A percentile compares a stretch with the other conserved stretches of the same genome.
These are phyloP conservation scores for Drosophila hamatofila DNA, from an alignment of 2,888 invertebrate species.

Conservation along the genomic window DNA sequence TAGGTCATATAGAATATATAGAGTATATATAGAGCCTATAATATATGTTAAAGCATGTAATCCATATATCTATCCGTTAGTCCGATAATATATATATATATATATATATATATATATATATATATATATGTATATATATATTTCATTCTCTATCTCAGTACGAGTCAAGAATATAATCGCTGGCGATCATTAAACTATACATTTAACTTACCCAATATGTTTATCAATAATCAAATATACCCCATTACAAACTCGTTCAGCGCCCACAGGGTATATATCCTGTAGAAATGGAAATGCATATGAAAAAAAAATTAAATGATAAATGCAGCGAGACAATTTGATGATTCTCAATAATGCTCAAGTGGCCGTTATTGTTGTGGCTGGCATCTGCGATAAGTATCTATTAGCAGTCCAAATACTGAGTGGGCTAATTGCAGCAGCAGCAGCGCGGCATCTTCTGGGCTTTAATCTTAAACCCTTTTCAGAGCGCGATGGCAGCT, in stretches of 20 bases:
- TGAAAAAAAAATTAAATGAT: slow-evolving; percentile 54
- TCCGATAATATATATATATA: too few relatives aligned
- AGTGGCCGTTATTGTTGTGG: slow-evolving; percentile 51
- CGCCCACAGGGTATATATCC: not conserved
- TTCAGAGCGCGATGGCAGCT: slow-evolving; percentile 10
- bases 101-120: too few relatives aligned
- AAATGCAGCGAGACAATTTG: slow-evolving; percentile 45
- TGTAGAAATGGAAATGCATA: slow-evolving; percentile 46
- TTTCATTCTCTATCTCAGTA: not conserved
- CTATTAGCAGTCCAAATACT: slow-evolving; percentile 47
- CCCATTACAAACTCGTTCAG: too few relatives aligned
- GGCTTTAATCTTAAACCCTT: slow-evolving; percentile 45
- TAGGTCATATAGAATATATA: too few relatives aligned
- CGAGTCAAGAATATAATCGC: not conserved
- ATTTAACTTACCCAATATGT: too few relatives aligned
- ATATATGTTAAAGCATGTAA: too few relatives aligned
- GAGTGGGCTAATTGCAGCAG: slow-evolving; percentile 66
- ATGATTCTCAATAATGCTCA: slow-evolving; percentile 20
- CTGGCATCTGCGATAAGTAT: slow-evolving; percentile 65
- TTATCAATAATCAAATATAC: not conserved
- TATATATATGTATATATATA: too few relatives aligned
- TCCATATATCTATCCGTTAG: too few relatives aligned
- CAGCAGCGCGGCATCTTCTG: slow-evolving; percentile 2
- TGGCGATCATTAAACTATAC: too few relatives aligned
- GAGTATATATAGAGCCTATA: too few relatives aligned